A percentile compares a stretch with the other conserved stretches of the same genome.
These are phyloP conservation scores for Archivesica marissinica DNA, from an alignment of 1,140 invertebrate species.

Conservation along the genomic window DNA sequence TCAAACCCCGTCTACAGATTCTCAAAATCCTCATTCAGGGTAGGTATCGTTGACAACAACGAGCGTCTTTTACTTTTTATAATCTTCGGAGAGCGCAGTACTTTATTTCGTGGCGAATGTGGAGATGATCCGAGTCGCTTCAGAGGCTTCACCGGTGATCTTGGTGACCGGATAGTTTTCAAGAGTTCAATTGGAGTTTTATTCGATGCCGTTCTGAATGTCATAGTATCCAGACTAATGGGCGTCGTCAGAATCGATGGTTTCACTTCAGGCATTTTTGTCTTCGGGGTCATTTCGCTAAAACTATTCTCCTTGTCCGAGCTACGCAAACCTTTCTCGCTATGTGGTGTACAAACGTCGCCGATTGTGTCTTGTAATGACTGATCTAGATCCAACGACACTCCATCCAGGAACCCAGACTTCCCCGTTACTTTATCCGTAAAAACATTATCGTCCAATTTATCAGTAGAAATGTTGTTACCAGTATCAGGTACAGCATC, in stretches of 20 bases:
- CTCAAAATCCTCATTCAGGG: conserved; percentile 51
- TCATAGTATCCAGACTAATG: conserved; percentile 44
- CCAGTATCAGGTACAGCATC: background rate
- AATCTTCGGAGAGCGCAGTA: conserved; percentile 11
- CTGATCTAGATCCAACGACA: conserved; percentile 59
- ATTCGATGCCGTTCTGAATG: conserved; percentile 67
- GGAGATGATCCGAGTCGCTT: conserved; percentile 77
- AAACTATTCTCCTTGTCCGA: conserved; percentile 17
- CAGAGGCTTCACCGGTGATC: conserved; percentile 76
- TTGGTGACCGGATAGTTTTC: conserved; percentile 49
- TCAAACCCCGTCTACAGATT: conserved; percentile 35
- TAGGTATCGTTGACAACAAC: conserved; percentile 31
- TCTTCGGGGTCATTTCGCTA: background rate
- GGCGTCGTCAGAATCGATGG: conserved; percentile 52
- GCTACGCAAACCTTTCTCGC: conserved; percentile 26
- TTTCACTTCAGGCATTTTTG: conserved; percentile 54
- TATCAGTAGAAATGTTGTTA: background rate
- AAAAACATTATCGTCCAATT: conserved; percentile 5
- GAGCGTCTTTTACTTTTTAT: conserved; percentile 4
- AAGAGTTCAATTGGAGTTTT: conserved; percentile 70
- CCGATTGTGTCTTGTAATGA: conserved; percentile 71
- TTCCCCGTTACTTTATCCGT: conserved; percentile 2
- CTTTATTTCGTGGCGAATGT: conserved; percentile 49
- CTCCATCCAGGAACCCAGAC: background rate
- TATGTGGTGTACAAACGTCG: conserved; percentile 66